Evolutionary conservation across 2,888 invertebrate species (phyloP).

Genomic region (Drosophila quinaria): DNA sequence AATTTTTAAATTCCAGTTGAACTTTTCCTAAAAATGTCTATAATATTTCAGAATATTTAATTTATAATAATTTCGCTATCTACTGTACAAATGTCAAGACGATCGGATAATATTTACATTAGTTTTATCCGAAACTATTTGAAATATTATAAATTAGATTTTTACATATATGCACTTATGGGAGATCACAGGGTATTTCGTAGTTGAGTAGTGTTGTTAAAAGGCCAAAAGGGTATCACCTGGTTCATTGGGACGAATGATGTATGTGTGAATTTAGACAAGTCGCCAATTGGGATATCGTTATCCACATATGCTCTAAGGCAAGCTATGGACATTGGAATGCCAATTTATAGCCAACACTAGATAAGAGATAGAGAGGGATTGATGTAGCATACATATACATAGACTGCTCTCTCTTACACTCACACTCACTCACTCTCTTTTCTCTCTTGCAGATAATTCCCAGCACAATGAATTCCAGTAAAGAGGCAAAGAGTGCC

Average conservation of each 20-base stretch:
- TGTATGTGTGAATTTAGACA: slow-evolving; percentile 45
- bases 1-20: too few species aligned
- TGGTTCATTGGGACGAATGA: neutral
- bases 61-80: too few species aligned
- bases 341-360: slow-evolving; percentile 38
- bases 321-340: slow-evolving; percentile 35
- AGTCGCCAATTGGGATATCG: slow-evolving; percentile 49
- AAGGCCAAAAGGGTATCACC: slow-evolving; percentile 9
- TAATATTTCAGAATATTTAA: too few species aligned
- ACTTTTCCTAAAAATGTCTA: too few species aligned
- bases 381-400: neutral
- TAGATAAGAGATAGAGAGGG: slow-evolving; percentile 32
- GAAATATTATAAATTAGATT: too few species aligned
- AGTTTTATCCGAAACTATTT: too few species aligned
- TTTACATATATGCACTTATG: too few species aligned
- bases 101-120: too few species aligned
- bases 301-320: slow-evolving; percentile 47
- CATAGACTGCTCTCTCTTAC: neutral
- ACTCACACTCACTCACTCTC: slow-evolving; percentile 11
- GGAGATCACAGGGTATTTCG: neutral
- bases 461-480: slow-evolving; percentile 75
- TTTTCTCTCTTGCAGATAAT: slow-evolving; percentile 48
- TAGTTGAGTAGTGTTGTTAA: neutral
- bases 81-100: too few species aligned
- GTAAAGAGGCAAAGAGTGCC: slow-evolving; percentile 79